A percentile compares a stretch with the other conserved stretches of the same genome.
Evolutionary conservation across 2,797 vertebrate species (phyloP).

Genomic region (Spea hammondii): DNA sequence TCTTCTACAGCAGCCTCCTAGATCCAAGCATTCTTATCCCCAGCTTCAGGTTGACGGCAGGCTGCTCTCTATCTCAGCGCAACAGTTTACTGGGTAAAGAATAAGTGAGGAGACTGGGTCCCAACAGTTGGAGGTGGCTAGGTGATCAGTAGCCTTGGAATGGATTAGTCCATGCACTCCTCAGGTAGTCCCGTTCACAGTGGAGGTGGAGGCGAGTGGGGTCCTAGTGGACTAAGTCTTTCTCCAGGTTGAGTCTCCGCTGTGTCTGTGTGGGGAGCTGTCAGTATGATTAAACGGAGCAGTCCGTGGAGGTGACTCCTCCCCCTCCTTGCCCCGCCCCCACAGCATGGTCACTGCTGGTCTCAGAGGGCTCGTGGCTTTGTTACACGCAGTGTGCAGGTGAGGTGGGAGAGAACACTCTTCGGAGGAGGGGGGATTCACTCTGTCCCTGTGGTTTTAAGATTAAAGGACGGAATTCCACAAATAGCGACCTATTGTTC

Average conservation of each 20-base stretch:
- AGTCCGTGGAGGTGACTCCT: neutral
- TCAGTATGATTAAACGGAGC: neutral
- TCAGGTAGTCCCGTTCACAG: too few species aligned
- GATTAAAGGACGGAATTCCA: neutral
- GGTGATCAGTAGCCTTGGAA: too few species aligned
- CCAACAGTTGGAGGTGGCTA: too few species aligned
- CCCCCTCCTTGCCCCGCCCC: constrained; percentile 13
- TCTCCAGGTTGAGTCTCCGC: neutral
- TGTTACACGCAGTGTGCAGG: too few species aligned
- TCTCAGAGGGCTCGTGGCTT: constrained; percentile 1
- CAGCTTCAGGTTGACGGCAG: neutral
- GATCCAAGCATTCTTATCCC: neutral
- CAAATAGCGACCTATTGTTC: neutral
- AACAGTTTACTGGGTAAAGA: too few species aligned
- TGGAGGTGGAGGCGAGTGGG: too few species aligned
- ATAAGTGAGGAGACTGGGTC: too few species aligned
- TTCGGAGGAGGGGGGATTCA: neutral
- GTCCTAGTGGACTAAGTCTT: neutral
- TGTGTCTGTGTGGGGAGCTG: neutral
- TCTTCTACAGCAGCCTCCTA: neutral
- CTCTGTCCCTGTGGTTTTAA: neutral
- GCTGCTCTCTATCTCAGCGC: neutral
- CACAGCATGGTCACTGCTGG: too few species aligned
- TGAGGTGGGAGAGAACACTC: neutral
- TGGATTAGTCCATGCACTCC: too few species aligned